Evolutionary conservation across 2,888 invertebrate species (phyloP).

Genomic region (Ochropleura leucogaster): DNA sequence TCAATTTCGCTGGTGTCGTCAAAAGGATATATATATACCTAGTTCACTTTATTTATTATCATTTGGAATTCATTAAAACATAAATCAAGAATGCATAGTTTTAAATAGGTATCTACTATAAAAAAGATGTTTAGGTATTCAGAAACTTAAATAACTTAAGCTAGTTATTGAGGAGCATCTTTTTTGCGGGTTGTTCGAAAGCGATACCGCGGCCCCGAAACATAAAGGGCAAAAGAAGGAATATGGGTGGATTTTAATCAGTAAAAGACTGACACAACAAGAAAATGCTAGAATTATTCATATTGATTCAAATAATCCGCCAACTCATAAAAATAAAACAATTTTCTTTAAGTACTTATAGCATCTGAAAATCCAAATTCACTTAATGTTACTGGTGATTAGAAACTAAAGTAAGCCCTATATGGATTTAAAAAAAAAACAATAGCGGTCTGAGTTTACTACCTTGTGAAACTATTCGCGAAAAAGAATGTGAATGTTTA

Average conservation of each 20-base stretch:
- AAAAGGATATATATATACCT: not conserved
- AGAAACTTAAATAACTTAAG: too few species aligned
- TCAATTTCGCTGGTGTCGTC: not conserved
- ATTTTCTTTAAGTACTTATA: not conserved
- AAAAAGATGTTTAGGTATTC: too few species aligned
- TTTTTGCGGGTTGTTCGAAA: too few species aligned
- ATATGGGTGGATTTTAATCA: too few species aligned
- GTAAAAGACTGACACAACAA: not conserved
- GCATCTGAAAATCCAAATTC: not conserved
- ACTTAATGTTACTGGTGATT: not conserved
- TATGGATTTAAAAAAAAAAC: not conserved
- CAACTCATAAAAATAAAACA: not conserved
- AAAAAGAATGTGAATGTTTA: not conserved
- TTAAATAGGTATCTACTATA: not conserved
- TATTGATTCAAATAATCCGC: not conserved
- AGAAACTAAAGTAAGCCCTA: not conserved
- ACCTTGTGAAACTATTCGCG: slow-evolving; percentile 12
- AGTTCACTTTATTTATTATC: not conserved
- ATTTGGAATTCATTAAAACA: not conserved
- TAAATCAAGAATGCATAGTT: not conserved
- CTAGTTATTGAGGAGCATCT: too few species aligned
- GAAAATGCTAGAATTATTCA: not conserved
- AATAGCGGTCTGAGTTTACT: not conserved
- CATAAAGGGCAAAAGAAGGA: too few species aligned
- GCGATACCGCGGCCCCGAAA: too few species aligned